These are phyloP conservation scores for Seira sanloemensis DNA, from an alignment of 2,888 invertebrate species.

Conservation along the genomic window DNA sequence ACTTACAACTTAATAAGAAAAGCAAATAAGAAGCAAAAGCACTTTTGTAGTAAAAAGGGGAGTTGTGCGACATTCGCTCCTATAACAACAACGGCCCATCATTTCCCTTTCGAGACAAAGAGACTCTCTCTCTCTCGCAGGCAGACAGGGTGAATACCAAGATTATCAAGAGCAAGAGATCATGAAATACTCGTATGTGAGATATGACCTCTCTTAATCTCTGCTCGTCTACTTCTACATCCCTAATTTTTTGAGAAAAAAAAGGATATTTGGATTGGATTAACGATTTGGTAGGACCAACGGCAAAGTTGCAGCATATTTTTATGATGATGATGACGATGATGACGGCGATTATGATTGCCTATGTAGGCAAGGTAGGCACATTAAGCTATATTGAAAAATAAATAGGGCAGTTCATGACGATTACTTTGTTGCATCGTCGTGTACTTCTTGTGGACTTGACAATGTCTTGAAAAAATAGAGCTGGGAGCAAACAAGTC, in stretches of 20 bases:
- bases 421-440: constrained; percentile 3
- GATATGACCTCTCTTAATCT: constrained; percentile 10
- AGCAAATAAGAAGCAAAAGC: background rate
- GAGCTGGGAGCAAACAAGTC: too few relatives aligned
- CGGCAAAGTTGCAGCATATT: constrained; percentile 44
- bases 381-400: background rate
- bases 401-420: constrained; percentile 58
- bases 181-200: background rate
- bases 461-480: constrained; percentile 5
- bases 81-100: background rate
- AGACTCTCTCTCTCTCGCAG: too few relatives aligned
- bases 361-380: constrained; percentile 3
- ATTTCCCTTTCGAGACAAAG: constrained; percentile 15
- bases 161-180: constrained; percentile 11
- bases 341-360: background rate
- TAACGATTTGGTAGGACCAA: constrained; percentile 30
- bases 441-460: background rate
- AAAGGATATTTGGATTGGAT: background rate
- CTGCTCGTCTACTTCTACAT: too few relatives aligned
- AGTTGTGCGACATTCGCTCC: background rate
- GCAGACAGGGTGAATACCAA: background rate
- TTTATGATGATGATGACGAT: constrained; percentile 1
- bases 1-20: background rate
- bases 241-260: background rate
- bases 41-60: background rate